Evolutionary conservation across 2,888 invertebrate species (phyloP).

Genomic region (Trachelus stipa): DNA sequence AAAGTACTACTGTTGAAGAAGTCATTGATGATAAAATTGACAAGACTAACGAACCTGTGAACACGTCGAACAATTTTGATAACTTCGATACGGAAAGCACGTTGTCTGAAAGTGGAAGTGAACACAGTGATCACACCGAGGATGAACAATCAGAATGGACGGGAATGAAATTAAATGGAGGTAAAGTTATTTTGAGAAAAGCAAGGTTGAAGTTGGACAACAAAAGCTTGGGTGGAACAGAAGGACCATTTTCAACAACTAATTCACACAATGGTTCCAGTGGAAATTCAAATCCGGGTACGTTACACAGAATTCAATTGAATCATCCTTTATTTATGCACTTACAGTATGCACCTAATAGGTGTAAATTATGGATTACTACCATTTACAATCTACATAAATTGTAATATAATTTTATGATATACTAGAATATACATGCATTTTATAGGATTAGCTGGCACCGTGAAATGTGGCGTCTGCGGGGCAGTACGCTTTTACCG

Average conservation of each 20-base stretch:
- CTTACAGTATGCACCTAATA: neutral
- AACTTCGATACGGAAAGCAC: slow-evolving; percentile 52
- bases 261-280: slow-evolving; percentile 47
- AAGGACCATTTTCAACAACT: slow-evolving; percentile 76
- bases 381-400: neutral
- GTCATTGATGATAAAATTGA: neutral
- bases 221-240: slow-evolving; percentile 64
- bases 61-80: slow-evolving; percentile 28
- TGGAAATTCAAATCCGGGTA: slow-evolving; percentile 54
- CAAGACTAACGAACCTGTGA: slow-evolving; percentile 1
- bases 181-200: slow-evolving; percentile 78
- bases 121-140: slow-evolving; percentile 56
- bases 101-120: slow-evolving; percentile 54
- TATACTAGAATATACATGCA: neutral
- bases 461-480: slow-evolving; percentile 83
- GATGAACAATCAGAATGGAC: slow-evolving; percentile 65
- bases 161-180: slow-evolving; percentile 69
- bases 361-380: neutral
- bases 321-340: neutral
- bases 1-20: neutral
- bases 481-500: slow-evolving; percentile 81
- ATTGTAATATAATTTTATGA: neutral
- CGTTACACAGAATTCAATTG: neutral
- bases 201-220: slow-evolving; percentile 75
- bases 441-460: slow-evolving; percentile 72